phyloP scores from a whole-genome alignment of 2,113 vertebrate species.

The Ceyx margarethae region DNA sequence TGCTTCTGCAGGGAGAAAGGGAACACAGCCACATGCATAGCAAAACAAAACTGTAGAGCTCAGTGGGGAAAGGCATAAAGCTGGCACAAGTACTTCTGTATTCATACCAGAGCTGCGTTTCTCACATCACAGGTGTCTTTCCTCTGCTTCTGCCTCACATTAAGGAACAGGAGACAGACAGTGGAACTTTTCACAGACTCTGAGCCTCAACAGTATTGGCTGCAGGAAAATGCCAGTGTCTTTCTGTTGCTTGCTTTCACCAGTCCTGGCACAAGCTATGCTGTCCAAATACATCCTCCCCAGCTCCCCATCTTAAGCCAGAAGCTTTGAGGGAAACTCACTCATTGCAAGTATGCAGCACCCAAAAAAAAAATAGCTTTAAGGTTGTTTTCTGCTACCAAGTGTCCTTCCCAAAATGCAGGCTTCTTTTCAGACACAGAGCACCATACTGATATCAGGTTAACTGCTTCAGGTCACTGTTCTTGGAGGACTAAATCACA shows the following conservation, averaged over 20 bases:
- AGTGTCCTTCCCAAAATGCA: background rate
- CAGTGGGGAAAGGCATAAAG: background rate
- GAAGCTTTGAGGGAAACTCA: background rate
- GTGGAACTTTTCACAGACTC: background rate
- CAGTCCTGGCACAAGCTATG: background rate
- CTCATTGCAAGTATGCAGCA: background rate
- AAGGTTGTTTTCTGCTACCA: background rate
- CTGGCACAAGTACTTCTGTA: background rate
- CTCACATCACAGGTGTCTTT: background rate
- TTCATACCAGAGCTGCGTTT: background rate
- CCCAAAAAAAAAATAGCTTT: background rate
- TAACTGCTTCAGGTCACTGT: background rate
- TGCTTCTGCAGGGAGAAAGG: background rate
- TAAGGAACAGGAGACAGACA: background rate
- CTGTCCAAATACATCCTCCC: background rate
- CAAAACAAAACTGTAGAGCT: background rate
- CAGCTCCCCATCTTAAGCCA: accelerated
- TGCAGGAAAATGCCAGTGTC: background rate
- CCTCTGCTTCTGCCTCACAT: background rate
- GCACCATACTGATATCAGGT: background rate
- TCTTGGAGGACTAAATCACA: background rate
- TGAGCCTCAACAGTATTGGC: background rate
- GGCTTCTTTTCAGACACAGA: background rate
- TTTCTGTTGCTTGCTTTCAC: background rate
- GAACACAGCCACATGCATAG: background rate